Conservation (phyloP, 2,797 vertebrate species). For the Halcyon smyrnensis region DNA sequence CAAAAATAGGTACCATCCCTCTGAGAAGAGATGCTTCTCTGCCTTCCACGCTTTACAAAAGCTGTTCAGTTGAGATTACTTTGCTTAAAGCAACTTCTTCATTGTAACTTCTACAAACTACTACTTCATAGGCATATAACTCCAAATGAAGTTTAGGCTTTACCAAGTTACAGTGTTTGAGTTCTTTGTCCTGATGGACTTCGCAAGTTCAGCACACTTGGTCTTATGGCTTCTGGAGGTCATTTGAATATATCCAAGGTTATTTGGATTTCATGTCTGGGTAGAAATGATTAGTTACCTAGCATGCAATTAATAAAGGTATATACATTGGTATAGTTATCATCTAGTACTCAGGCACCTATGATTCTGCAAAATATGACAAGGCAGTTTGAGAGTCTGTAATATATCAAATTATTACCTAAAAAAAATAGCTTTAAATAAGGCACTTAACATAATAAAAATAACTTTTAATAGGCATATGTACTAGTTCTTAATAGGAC, state of each 20-base stretch:
- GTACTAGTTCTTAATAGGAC: slow-evolving; percentile 14
- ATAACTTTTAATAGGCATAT: slow-evolving; percentile 9
- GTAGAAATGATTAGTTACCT: neutral
- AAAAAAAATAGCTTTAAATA: slow-evolving; percentile 27
- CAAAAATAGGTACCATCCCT: too few species aligned
- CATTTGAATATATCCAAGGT: neutral
- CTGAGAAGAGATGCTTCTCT: neutral
- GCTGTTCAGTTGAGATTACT: neutral
- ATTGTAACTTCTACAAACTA: neutral
- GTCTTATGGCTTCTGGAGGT: neutral
- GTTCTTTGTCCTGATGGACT: neutral
- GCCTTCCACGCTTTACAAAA: neutral
- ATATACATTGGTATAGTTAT: neutral
- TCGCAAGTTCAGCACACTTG: neutral
- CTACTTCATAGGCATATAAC: neutral
- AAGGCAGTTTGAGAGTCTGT: neutral
- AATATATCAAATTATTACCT: neutral
- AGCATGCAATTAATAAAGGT: neutral
- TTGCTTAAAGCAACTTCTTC: neutral
- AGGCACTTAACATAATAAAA: neutral
- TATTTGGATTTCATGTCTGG: neutral
- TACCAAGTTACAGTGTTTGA: neutral
- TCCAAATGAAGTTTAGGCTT: neutral
- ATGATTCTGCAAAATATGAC: neutral
- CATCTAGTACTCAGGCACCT: neutral